Percentiles rank a stretch among this genome's conserved stretches.
These are phyloP conservation scores for Norana najaformis DNA, from an alignment of 2,888 invertebrate genomes.

Conservation along the genomic window DNA sequence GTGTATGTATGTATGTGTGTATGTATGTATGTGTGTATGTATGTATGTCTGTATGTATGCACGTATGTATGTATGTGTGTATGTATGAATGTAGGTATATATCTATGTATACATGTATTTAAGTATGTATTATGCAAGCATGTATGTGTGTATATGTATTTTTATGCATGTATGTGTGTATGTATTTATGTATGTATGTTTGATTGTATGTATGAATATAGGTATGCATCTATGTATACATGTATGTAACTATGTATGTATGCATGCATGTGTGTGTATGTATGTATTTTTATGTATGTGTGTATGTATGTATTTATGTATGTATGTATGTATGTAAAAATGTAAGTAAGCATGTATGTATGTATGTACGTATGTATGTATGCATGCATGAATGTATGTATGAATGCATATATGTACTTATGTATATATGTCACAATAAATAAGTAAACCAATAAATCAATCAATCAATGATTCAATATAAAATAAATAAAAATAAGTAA, in stretches of 20 bases:
- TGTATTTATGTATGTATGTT: neutral
- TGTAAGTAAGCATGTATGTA: too few species aligned
- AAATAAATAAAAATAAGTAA: neutral
- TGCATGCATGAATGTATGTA: neutral
- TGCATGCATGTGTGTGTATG: neutral
- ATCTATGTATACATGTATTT: constrained; percentile 15
- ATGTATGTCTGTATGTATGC: neutral
- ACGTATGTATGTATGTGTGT: constrained; percentile 9
- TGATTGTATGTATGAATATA: too few species aligned
- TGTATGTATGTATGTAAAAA: too few species aligned
- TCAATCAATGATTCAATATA: neutral
- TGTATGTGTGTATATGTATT: neutral
- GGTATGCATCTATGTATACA: too few species aligned
- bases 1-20: neutral
- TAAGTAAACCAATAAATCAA: neutral
- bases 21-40: neutral
- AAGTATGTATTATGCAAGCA: neutral
- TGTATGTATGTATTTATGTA: too few species aligned
- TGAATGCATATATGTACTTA: too few species aligned
- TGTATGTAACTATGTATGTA: too few species aligned
- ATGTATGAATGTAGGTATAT: neutral
- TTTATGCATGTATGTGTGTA: too few species aligned
- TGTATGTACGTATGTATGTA: too few species aligned
- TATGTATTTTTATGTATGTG: too few species aligned
- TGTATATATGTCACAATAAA: neutral